These are phyloP conservation scores for Chaenodraco wilsoni DNA, from an alignment of 2,797 vertebrate species.

Conservation along the genomic window DNA sequence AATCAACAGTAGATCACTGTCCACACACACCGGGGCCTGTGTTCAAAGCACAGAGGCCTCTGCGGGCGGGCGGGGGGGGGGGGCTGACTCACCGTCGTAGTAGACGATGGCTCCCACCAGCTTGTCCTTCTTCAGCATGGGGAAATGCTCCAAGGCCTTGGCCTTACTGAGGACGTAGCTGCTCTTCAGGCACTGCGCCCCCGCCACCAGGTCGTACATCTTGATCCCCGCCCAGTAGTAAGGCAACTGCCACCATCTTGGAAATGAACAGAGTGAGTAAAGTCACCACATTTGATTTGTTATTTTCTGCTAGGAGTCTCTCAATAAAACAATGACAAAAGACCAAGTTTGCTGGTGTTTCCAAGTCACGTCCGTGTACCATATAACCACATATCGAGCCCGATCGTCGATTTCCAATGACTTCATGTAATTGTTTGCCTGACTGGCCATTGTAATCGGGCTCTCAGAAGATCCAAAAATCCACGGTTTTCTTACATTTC, in stretches of 20 bases:
- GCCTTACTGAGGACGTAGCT: slow-evolving; percentile 94
- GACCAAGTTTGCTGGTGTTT: no score
- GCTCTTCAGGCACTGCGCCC: slow-evolving; percentile 92
- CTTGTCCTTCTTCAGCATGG: slow-evolving; percentile 94
- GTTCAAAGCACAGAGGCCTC: not conserved
- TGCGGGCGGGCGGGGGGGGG: no score
- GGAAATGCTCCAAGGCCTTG: slow-evolving; percentile 93
- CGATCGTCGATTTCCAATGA: no score
- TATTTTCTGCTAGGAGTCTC: no score
- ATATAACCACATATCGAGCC: no score
- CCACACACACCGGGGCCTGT: not conserved
- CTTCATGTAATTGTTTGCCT: no score
- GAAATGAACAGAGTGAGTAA: not conserved
- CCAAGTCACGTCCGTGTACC: no score
- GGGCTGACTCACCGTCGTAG: slow-evolving; percentile 90
- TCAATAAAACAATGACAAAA: no score
- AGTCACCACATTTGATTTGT: no score
- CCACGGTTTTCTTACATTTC: no score
- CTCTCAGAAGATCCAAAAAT: no score
- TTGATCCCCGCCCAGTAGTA: slow-evolving; percentile 99
- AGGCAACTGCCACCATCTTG: slow-evolving; percentile 98
- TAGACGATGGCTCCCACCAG: slow-evolving; percentile 97
- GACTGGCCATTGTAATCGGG: no score
- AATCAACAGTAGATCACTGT: slow-evolving; percentile 14
- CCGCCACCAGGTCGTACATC: slow-evolving; percentile 94